Evolutionary conservation across 1,140 invertebrate species (phyloP).

Genomic region (Drosophila saltans): DNA sequence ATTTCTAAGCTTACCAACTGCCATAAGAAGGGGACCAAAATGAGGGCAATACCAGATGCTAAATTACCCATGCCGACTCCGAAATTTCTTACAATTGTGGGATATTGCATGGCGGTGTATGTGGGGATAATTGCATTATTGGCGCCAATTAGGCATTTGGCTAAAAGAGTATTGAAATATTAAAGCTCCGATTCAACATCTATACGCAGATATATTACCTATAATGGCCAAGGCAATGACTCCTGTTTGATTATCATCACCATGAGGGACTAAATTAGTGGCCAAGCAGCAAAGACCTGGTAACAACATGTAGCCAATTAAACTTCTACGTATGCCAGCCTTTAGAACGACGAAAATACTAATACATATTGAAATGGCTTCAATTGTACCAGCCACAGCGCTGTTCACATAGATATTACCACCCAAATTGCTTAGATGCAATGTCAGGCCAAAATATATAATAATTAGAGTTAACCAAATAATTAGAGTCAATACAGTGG

Average conservation of each 20-base stretch:
- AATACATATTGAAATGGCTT: conserved; percentile 87
- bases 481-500: conserved; percentile 86
- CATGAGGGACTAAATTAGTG: conserved; percentile 84
- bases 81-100: conserved; percentile 88
- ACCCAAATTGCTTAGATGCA: conserved; percentile 88
- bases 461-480: conserved; percentile 89
- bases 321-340: conserved; percentile 86
- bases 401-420: conserved; percentile 88
- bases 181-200: too few relatives aligned
- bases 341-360: conserved; percentile 88
- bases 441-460: conserved; percentile 88
- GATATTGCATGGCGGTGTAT: conserved; percentile 89
- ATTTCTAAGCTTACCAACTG: conserved; percentile 85
- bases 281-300: conserved; percentile 87
- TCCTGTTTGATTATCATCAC: conserved; percentile 78
- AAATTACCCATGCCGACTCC: conserved; percentile 89
- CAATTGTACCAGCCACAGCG: conserved; percentile 87
- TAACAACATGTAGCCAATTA: conserved; percentile 86
- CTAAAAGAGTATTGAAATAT: conserved; percentile 50
- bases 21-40: conserved; percentile 89
- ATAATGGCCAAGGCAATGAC: conserved; percentile 86
- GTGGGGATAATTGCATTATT: conserved; percentile 89
- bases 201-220: conserved; percentile 38
- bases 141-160: conserved; percentile 88
- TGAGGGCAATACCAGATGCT: conserved; percentile 87